phyloP scores from a whole-genome alignment of 2,113 vertebrate species.

The Coptodon rendalli region DNA sequence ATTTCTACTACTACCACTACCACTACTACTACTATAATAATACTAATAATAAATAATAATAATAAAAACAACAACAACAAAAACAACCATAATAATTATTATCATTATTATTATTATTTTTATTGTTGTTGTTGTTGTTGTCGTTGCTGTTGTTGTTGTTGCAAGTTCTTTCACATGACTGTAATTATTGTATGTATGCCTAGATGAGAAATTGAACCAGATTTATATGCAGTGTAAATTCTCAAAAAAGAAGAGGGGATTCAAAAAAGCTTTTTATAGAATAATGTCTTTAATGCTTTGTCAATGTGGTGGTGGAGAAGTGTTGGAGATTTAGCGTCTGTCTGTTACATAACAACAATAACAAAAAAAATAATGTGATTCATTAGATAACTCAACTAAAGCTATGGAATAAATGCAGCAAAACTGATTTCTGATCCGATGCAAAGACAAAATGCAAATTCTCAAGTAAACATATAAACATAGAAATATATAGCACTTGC shows the following conservation, averaged over 20 bases:
- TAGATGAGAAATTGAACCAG: not conserved
- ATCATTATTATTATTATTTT: fast-evolving
- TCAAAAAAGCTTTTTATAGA: not conserved
- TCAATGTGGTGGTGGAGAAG: not conserved
- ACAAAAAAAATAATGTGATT: not conserved
- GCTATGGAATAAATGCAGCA: not conserved
- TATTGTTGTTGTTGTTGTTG: fast-evolving
- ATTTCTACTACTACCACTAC: not conserved
- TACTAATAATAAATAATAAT: fast-evolving
- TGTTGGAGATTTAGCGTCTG: not conserved
- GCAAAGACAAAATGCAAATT: not conserved
- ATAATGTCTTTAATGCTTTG: not conserved
- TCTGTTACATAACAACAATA: not conserved
- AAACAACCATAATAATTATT: too few species aligned
- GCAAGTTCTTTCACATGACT: not conserved
- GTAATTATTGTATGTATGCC: not conserved
- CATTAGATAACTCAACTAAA: not conserved
- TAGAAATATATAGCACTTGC: not conserved
- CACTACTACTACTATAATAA: fast-evolving
- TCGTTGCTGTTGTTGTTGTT: not conserved
- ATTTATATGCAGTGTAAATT: not conserved
- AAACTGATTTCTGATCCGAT: not conserved
- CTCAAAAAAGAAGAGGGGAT: not conserved
- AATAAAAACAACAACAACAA: fast-evolving
- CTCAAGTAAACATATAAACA: not conserved